A percentile compares a stretch with the other conserved stretches of the same genome.
phyloP scores from a whole-genome alignment of 1,140 invertebrate genomes.

The Megathymus violae region DNA sequence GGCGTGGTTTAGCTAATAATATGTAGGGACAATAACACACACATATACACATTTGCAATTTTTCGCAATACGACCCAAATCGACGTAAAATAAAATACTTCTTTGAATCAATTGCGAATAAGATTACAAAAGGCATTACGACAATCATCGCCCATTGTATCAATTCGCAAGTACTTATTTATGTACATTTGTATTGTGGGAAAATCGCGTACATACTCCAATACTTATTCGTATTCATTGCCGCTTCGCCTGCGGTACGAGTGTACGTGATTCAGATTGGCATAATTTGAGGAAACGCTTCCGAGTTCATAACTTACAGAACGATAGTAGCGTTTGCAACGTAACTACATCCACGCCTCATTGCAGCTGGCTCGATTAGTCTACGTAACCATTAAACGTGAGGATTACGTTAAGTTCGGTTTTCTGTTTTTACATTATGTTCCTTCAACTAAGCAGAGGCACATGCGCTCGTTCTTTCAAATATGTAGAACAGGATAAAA shows the following conservation, averaged over 20 bases:
- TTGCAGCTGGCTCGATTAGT: conserved; percentile 42
- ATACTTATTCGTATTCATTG: conserved; percentile 15
- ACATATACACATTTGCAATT: too few species aligned
- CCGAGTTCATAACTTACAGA: conserved; percentile 55
- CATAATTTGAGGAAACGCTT: conserved; percentile 62
- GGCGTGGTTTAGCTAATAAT: too few species aligned
- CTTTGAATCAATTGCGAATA: conserved; percentile 27
- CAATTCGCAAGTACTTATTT: conserved; percentile 15
- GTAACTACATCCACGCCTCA: conserved; percentile 58
- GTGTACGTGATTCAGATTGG: conserved; percentile 26
- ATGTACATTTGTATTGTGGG: conserved; percentile 35
- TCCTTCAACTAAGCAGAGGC: background rate
- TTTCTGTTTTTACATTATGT: conserved; percentile 12
- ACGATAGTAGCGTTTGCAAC: conserved; percentile 44
- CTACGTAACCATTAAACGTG: conserved; percentile 60
- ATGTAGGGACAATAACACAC: too few species aligned
- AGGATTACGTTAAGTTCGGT: conserved; percentile 39
- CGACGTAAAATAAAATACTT: conserved; percentile 11
- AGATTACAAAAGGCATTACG: conserved; percentile 32
- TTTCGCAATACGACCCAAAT: conserved; percentile 24
- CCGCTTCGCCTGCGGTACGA: conserved; percentile 18
- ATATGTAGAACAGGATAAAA: too few species aligned
- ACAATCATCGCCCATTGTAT: conserved; percentile 29
- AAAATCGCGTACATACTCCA: conserved; percentile 24
- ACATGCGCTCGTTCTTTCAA: background rate